Percentiles rank a stretch among this genome's conserved stretches.
phyloP scores from a whole-genome alignment of 2,888 invertebrate genomes.

The Vannuccia rotundouncinata region DNA sequence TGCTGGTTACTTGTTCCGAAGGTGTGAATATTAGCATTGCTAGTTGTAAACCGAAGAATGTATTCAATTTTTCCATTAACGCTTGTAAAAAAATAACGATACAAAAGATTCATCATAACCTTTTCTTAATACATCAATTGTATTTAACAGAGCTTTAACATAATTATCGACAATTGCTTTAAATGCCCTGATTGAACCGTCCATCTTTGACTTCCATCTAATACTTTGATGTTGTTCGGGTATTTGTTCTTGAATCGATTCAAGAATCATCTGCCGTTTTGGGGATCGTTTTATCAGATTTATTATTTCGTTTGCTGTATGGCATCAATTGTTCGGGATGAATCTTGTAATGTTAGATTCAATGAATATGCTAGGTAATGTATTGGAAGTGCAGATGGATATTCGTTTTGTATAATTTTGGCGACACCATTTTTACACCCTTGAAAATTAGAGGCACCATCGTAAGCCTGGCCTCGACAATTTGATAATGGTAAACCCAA shows the following conservation, averaged over 20 bases:
- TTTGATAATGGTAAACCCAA: no score
- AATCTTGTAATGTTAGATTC: background rate
- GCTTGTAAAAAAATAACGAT: background rate
- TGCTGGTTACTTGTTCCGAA: background rate
- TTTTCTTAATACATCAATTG: background rate
- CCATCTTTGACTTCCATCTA: background rate
- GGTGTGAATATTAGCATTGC: background rate
- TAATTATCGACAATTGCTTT: background rate
- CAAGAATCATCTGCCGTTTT: background rate
- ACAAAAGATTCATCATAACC: background rate
- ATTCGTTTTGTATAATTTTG: background rate
- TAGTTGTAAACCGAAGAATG: background rate
- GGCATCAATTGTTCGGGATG: background rate
- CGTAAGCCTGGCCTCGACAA: background rate
- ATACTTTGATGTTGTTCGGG: background rate
- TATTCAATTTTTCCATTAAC: background rate
- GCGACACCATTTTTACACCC: background rate
- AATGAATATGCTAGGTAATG: background rate
- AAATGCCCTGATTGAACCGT: background rate
- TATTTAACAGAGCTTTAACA: background rate
- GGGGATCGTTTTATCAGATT: background rate
- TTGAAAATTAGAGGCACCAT: background rate
- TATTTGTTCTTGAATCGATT: background rate
- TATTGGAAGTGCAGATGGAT: background rate
- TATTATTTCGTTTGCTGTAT: conserved; percentile 14